Evolutionary conservation across 2,113 vertebrate genomes (phyloP).

Genomic region (Eupsittula cactorum): DNA sequence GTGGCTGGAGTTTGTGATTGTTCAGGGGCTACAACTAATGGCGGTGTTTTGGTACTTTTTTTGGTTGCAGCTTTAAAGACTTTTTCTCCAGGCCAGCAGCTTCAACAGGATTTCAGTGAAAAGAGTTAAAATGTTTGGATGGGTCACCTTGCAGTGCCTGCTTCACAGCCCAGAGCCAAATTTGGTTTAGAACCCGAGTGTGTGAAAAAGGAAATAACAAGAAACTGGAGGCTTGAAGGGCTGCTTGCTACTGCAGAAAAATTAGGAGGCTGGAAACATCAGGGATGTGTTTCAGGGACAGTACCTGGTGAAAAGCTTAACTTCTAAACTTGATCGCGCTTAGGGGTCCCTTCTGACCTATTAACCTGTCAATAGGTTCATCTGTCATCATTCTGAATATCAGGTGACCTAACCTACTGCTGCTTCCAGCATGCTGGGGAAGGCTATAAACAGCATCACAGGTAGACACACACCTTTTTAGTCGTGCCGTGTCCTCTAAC

Average conservation of each 20-base stretch:
- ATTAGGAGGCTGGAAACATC: not conserved
- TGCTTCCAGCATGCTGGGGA: not conserved
- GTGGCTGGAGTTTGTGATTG: not conserved
- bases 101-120: not conserved
- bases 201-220: not conserved
- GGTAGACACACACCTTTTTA: not conserved
- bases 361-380: not conserved
- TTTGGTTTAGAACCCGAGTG: not conserved
- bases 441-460: not conserved
- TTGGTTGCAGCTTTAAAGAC: not conserved
- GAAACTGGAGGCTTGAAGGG: not conserved
- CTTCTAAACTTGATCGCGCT: not conserved
- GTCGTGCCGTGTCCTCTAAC: not conserved
- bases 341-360: not conserved
- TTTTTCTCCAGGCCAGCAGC: not conserved
- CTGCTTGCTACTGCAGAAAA: not conserved
- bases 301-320: not conserved
- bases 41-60: not conserved
- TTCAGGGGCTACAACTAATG: not conserved
- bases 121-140: not conserved
- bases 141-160: not conserved
- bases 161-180: not conserved
- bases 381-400: not conserved
- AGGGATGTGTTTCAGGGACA: not conserved
- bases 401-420: not conserved